phyloP scores from a whole-genome alignment of 2,797 vertebrate species.

The Notolepis coatsorum region DNA sequence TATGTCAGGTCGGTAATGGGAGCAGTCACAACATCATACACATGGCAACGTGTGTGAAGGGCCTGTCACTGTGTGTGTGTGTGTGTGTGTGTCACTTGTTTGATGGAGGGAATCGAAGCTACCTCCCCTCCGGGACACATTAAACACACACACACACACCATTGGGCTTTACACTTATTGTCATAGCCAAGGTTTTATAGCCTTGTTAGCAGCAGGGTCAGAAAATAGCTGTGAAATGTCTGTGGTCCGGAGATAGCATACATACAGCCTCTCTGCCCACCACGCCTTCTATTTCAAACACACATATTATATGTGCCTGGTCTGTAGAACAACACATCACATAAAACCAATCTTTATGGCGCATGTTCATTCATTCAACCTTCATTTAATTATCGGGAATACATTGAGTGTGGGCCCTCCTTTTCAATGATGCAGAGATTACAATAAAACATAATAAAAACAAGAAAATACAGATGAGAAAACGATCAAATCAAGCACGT shows the following conservation, averaged over 20 bases:
- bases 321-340: constrained; percentile 22
- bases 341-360: constrained; percentile 60
- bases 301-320: constrained; percentile 31
- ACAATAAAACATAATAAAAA: background rate
- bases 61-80: too few relatives aligned
- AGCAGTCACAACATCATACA: background rate
- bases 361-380: constrained; percentile 1
- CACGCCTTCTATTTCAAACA: constrained; percentile 27
- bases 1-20: background rate
- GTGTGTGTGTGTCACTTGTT: background rate
- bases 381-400: too few relatives aligned
- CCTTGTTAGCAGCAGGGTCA: constrained; percentile 56
- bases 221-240: constrained; percentile 50
- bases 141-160: constrained; percentile 11
- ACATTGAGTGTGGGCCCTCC: too few relatives aligned
- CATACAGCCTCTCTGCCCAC: constrained; percentile 10
- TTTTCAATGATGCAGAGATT: too few relatives aligned
- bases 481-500: too few relatives aligned
- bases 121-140: background rate
- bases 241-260: constrained; percentile 53
- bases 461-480: too few relatives aligned
- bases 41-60: background rate
- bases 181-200: constrained; percentile 49
- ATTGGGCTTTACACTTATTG: constrained; percentile 23
- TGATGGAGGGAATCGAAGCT: background rate